These are phyloP conservation scores for Drymodes brunneopygia DNA, from an alignment of 2,113 vertebrate species.

Conservation along the genomic window DNA sequence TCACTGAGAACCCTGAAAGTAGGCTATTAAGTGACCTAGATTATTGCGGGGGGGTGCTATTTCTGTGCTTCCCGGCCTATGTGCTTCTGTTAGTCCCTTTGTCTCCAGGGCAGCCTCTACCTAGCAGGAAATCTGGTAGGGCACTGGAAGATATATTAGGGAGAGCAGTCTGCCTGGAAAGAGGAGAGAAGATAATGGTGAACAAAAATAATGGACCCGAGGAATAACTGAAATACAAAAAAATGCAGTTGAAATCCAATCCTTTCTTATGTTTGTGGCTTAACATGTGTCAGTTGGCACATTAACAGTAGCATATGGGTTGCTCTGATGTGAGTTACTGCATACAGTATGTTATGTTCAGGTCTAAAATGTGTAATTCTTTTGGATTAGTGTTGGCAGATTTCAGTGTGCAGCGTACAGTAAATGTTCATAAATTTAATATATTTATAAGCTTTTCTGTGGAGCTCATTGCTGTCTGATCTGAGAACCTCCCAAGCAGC, in stretches of 20 bases:
- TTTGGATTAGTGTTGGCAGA: constrained; percentile 74
- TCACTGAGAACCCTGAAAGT: constrained; percentile 48
- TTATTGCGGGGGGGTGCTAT: constrained; percentile 21
- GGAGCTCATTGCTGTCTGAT: background rate
- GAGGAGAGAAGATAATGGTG: background rate
- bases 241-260: constrained; percentile 55
- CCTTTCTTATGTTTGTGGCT: constrained; percentile 70
- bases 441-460: constrained; percentile 63
- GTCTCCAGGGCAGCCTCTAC: constrained; percentile 18
- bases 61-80: constrained; percentile 1
- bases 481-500: constrained; percentile 15
- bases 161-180: constrained; percentile 8
- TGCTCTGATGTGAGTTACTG: constrained; percentile 73
- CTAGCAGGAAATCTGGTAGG: constrained; percentile 37
- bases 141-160: background rate
- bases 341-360: constrained; percentile 73
- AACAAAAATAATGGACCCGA: constrained; percentile 49
- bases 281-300: constrained; percentile 75
- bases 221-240: constrained; percentile 56
- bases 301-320: constrained; percentile 74
- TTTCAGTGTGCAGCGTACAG: constrained; percentile 61
- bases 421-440: constrained; percentile 70
- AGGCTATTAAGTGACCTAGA: constrained; percentile 66
- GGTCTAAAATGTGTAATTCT: constrained; percentile 74
- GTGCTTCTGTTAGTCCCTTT: constrained; percentile 15